Conservation (phyloP, 2,797 vertebrate species). For the Syngnathus rostellatus region DNA sequence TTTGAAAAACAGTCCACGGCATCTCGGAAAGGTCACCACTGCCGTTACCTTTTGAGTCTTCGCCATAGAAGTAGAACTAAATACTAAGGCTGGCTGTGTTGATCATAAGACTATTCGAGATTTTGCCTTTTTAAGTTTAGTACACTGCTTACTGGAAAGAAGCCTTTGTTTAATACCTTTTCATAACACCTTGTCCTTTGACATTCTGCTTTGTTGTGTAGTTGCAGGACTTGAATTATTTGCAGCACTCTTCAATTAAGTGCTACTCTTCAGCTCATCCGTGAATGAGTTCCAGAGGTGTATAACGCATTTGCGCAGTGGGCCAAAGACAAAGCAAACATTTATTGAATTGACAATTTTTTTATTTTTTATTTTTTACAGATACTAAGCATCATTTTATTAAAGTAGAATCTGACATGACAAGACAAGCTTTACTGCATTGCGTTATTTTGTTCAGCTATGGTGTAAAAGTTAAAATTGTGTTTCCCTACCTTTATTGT, state of each 20-base stretch:
- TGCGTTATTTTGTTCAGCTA: background rate
- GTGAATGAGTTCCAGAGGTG: background rate
- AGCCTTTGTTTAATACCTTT: background rate
- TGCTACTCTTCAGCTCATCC: background rate
- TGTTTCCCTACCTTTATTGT: background rate
- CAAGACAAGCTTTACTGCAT: too few relatives aligned
- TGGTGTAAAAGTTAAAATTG: too few relatives aligned
- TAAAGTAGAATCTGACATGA: background rate
- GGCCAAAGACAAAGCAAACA: background rate
- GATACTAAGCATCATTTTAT: too few relatives aligned
- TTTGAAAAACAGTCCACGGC: conserved; percentile 1
- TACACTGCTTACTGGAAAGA: background rate
- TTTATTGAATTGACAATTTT: background rate
- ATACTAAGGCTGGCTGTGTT: background rate
- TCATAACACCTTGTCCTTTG: background rate
- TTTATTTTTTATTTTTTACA: too few relatives aligned
- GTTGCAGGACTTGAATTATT: background rate
- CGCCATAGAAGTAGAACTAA: background rate
- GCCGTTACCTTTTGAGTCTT: background rate
- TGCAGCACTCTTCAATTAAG: background rate
- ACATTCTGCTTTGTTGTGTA: background rate
- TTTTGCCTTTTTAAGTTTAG: background rate
- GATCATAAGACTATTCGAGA: background rate
- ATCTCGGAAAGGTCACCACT: background rate
- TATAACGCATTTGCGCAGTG: background rate